A percentile compares a stretch with the other conserved stretches of the same genome.
Conservation (phyloP, 2,113 vertebrate species). For the Chlamydotis undulata region DNA sequence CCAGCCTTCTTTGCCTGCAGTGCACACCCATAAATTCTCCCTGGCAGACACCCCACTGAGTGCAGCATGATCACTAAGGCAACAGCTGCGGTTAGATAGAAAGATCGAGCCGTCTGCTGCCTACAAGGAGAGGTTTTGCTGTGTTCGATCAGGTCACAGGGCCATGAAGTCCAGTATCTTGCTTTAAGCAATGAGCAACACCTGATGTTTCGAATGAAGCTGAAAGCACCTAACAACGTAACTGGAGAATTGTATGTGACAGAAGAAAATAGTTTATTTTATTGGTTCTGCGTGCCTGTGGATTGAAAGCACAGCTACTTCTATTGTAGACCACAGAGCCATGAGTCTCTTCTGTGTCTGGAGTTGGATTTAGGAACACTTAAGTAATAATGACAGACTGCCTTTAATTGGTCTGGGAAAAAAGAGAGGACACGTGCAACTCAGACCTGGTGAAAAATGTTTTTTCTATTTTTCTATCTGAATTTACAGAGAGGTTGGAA, state of each 20-base stretch:
- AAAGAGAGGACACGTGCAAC: not conserved
- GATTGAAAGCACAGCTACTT: not conserved
- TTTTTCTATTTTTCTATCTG: not conserved
- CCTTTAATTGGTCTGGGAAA: not conserved
- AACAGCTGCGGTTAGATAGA: not conserved
- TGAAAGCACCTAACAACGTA: not conserved
- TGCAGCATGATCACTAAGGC: not conserved
- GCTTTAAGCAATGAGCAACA: not conserved
- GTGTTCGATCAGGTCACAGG: not conserved
- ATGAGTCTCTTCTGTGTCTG: not conserved
- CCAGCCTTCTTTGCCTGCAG: not conserved
- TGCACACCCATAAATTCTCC: not conserved
- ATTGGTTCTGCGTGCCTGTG: not conserved
- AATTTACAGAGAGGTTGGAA: not conserved
- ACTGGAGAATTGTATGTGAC: not conserved
- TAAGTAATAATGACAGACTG: not conserved
- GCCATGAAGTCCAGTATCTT: not conserved
- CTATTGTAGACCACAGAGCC: not conserved
- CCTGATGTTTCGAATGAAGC: conserved; percentile 9
- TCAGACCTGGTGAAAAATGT: not conserved
- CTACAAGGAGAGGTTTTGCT: not conserved
- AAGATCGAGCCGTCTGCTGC: not conserved
- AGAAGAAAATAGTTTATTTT: not conserved
- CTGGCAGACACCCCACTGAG: not conserved
- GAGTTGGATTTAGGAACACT: not conserved